phyloP scores from a whole-genome alignment of 2,797 vertebrate genomes.

The Apogon hyalosoma region DNA sequence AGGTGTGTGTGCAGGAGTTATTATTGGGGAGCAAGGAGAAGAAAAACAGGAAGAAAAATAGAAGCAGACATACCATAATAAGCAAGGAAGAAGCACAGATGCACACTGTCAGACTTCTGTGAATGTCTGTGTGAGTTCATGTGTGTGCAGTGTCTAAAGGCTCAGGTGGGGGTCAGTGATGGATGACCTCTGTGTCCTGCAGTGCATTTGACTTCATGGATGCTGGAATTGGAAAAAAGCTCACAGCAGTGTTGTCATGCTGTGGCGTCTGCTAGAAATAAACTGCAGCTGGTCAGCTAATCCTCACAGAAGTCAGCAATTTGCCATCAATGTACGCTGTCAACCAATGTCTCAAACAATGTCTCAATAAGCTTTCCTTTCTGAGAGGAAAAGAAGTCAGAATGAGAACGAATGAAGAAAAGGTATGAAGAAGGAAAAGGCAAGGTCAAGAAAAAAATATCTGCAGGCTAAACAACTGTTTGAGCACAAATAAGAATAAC shows the following conservation, averaged over 20 bases:
- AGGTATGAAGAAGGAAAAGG: background rate
- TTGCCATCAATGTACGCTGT: background rate
- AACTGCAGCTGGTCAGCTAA: constrained; percentile 27
- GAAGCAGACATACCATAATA: constrained; percentile 30
- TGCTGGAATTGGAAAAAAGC: constrained; percentile 40
- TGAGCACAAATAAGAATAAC: constrained; percentile 24
- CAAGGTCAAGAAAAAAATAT: constrained; percentile 5
- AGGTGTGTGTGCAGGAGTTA: constrained; percentile 2
- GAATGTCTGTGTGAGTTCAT: constrained; percentile 7
- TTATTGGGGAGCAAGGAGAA: background rate
- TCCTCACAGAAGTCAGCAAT: constrained; percentile 14
- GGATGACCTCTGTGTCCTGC: constrained; percentile 47
- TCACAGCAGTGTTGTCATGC: constrained; percentile 11
- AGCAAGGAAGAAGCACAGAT: constrained; percentile 5
- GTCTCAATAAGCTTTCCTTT: constrained; percentile 9
- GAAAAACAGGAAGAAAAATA: constrained; percentile 21
- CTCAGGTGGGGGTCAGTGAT: constrained; percentile 49
- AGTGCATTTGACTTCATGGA: constrained; percentile 21
- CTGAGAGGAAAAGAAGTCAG: background rate
- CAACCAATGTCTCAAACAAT: constrained; percentile 6
- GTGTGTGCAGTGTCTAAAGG: constrained; percentile 15
- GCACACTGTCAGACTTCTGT: constrained; percentile 1
- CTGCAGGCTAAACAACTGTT: constrained; percentile 19
- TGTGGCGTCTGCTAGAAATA: constrained; percentile 18
- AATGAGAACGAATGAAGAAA: constrained; percentile 4